Evolutionary conservation across 2,888 invertebrate species (phyloP).

Genomic region (Aethes cnicana): DNA sequence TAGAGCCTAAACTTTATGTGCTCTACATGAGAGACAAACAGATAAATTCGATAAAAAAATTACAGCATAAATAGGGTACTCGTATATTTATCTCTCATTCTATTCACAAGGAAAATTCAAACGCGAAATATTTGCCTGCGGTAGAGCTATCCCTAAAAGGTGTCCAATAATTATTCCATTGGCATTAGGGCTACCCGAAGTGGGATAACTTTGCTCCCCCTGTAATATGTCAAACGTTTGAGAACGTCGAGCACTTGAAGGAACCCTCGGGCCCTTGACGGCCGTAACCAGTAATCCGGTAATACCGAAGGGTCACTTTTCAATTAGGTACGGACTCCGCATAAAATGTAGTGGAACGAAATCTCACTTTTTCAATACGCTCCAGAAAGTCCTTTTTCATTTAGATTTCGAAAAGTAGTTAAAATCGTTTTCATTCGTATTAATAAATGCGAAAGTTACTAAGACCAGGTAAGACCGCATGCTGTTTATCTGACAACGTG

Average conservation of each 20-base stretch:
- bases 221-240: constrained; percentile 55
- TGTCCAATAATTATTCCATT: constrained; percentile 30
- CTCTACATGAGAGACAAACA: too few species aligned
- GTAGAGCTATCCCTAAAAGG: constrained; percentile 19
- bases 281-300: constrained; percentile 71
- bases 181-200: constrained; percentile 28
- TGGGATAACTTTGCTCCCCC: constrained; percentile 57
- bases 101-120: constrained; percentile 1
- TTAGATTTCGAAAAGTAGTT: too few species aligned
- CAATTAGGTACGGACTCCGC: constrained; percentile 33
- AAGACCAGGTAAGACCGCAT: too few species aligned
- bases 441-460: too few species aligned
- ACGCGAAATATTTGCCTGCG: background rate
- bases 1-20: too few species aligned
- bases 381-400: too few species aligned
- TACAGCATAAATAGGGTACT: too few species aligned
- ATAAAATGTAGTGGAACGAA: constrained; percentile 53
- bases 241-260: constrained; percentile 37
- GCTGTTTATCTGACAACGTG: too few species aligned
- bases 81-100: too few species aligned
- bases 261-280: constrained; percentile 59
- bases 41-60: background rate
- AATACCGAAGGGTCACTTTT: constrained; percentile 65
- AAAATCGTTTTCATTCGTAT: too few species aligned
- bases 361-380: constrained; percentile 43